phyloP scores from a whole-genome alignment of 2,888 invertebrate species.

The Suillia variegata region DNA sequence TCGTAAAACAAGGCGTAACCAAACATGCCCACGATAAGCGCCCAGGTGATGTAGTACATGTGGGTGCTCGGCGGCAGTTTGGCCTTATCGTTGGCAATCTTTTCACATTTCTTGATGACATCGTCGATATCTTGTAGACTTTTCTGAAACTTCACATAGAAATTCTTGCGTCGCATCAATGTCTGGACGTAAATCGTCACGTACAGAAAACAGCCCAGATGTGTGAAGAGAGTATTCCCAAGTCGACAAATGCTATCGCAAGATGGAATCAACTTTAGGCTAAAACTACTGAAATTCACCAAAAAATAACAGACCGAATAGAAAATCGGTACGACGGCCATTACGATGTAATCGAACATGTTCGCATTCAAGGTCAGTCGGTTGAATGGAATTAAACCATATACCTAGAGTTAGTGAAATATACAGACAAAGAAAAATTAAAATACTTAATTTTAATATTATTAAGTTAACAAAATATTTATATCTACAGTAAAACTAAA shows the following conservation, averaged over 20 bases:
- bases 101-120: conserved; percentile 42
- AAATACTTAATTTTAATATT: no score
- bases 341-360: conserved; percentile 45
- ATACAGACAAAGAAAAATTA: conserved; percentile 5
- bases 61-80: conserved; percentile 33
- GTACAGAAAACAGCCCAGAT: conserved; percentile 53
- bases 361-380: conserved; percentile 36
- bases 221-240: conserved; percentile 47
- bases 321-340: conserved; percentile 45
- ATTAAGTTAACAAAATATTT: no score
- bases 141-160: conserved; percentile 47
- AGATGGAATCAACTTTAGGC: conserved; percentile 25
- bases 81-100: conserved; percentile 37
- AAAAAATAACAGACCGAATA: conserved; percentile 45
- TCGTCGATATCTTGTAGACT: conserved; percentile 49
- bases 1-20: conserved; percentile 43
- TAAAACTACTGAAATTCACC: conserved; percentile 29
- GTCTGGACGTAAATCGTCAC: conserved; percentile 40
- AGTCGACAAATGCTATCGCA: conserved; percentile 53
- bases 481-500: background rate
- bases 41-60: conserved; percentile 43
- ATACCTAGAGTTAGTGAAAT: no score
- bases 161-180: conserved; percentile 50
- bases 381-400: conserved; percentile 54
- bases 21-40: conserved; percentile 41